These are phyloP conservation scores for Palaemon carinicauda DNA, from an alignment of 1,140 invertebrate genomes.

Conservation along the genomic window DNA sequence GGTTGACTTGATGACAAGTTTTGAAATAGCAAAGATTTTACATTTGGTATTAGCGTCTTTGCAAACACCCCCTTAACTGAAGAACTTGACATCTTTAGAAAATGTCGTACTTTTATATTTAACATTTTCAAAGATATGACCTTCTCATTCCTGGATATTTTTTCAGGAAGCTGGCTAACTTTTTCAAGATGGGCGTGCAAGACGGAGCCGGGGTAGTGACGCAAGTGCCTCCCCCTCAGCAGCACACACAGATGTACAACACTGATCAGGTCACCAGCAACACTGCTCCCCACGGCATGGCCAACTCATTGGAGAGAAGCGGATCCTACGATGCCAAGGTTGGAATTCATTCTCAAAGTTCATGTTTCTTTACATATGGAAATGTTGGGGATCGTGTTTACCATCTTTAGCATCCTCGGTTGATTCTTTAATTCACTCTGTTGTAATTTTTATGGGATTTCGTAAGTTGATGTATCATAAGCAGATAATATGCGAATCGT, in stretches of 20 bases:
- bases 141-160: background rate
- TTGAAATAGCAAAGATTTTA: too few relatives aligned
- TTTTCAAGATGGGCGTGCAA: constrained; percentile 52
- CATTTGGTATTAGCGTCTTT: too few relatives aligned
- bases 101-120: background rate
- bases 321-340: background rate
- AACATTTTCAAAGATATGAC: background rate
- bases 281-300: background rate
- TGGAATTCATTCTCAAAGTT: background rate
- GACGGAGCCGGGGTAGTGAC: constrained; percentile 45
- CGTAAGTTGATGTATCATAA: too few relatives aligned
- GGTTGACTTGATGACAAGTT: too few relatives aligned
- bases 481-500: too few relatives aligned
- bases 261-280: constrained; percentile 12
- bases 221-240: constrained; percentile 34
- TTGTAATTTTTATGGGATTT: too few relatives aligned
- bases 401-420: too few relatives aligned
- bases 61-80: too few relatives aligned
- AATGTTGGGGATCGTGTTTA: background rate
- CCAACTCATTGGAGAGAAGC: background rate
- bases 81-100: too few relatives aligned
- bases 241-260: constrained; percentile 12
- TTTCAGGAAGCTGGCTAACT: constrained; percentile 47
- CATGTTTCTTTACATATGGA: background rate
- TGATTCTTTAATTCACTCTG: too few relatives aligned